Conservation (phyloP, 2,888 invertebrate species). For the Chymomyza amoena region DNA sequence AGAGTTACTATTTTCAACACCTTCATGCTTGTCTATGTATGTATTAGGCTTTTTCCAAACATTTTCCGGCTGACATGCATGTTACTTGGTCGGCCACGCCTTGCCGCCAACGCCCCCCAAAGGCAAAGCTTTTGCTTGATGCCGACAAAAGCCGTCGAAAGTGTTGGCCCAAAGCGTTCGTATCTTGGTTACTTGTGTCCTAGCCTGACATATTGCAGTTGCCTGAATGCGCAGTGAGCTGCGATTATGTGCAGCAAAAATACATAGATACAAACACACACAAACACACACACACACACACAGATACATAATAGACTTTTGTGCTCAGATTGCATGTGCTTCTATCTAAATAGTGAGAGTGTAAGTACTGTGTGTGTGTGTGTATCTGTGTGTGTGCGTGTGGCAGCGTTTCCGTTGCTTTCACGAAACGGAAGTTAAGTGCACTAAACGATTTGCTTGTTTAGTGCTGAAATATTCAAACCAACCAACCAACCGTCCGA, state of each 20-base stretch:
- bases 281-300: slow-evolving; percentile 2
- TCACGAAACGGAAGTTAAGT: slow-evolving; percentile 61
- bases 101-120: background rate
- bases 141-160: slow-evolving; percentile 36
- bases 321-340: slow-evolving; percentile 37
- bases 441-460: slow-evolving; percentile 73
- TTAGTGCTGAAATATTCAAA: slow-evolving; percentile 58
- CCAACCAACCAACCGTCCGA: slow-evolving; percentile 30
- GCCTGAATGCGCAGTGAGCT: slow-evolving; percentile 67
- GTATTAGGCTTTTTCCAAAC: background rate
- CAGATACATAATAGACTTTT: background rate
- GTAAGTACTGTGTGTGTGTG: slow-evolving; percentile 10
- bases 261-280: slow-evolving; percentile 16
- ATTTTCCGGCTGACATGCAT: background rate
- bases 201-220: slow-evolving; percentile 71
- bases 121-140: slow-evolving; percentile 8
- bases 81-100: background rate
- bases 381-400: slow-evolving; percentile 23
- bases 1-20: slow-evolving; percentile 66
- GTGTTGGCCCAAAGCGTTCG: slow-evolving; percentile 49
- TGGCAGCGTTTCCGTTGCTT: slow-evolving; percentile 53
- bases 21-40: slow-evolving; percentile 36
- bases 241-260: slow-evolving; percentile 59
- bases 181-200: slow-evolving; percentile 52
- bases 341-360: slow-evolving; percentile 17